A percentile compares a stretch with the other conserved stretches of the same genome.
Evolutionary conservation across 2,113 vertebrate species (phyloP).

Genomic region (Rhombomys opimus): DNA sequence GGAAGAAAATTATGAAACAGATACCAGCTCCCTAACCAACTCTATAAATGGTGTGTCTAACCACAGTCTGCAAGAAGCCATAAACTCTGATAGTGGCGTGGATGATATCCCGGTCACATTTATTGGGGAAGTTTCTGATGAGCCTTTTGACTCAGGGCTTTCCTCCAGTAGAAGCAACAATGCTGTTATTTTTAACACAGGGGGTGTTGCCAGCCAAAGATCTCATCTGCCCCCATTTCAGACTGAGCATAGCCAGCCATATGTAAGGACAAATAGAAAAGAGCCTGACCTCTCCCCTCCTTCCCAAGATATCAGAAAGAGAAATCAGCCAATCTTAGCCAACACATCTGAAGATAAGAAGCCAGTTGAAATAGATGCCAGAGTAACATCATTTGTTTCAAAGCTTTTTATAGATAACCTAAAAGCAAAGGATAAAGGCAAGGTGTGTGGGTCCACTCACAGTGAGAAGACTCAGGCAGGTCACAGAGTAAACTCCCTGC

Average conservation of each 20-base stretch:
- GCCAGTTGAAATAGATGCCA: slow-evolving; percentile 50
- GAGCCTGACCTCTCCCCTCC: slow-evolving; percentile 50
- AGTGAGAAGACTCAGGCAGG: slow-evolving; percentile 60
- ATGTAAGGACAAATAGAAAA: slow-evolving; percentile 53
- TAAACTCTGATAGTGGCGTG: slow-evolving; percentile 80
- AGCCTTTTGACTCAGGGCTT: slow-evolving; percentile 60
- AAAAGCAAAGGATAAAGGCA: slow-evolving; percentile 57
- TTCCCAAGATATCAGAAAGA: slow-evolving; percentile 26
- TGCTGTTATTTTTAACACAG: slow-evolving; percentile 82
- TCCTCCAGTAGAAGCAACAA: slow-evolving; percentile 90
- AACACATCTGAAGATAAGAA: not conserved
- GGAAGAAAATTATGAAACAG: slow-evolving; percentile 73
- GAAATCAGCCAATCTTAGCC: slow-evolving; percentile 23
- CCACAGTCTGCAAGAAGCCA: not conserved
- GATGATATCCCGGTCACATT: slow-evolving; percentile 94
- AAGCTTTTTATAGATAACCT: not conserved
- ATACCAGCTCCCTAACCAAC: slow-evolving; percentile 76
- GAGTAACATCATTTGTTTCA: not conserved
- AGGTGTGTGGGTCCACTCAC: not conserved
- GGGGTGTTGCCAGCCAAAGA: not conserved
- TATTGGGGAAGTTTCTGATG: slow-evolving; percentile 87
- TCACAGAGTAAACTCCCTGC: slow-evolving; percentile 60
- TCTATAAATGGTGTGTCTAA: slow-evolving; percentile 51
- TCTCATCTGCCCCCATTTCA: not conserved
- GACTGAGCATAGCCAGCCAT: slow-evolving; percentile 45